Base-by-base conservation (phyloP, 1,140 invertebrate species). In the Bombus ignitus region DNA sequence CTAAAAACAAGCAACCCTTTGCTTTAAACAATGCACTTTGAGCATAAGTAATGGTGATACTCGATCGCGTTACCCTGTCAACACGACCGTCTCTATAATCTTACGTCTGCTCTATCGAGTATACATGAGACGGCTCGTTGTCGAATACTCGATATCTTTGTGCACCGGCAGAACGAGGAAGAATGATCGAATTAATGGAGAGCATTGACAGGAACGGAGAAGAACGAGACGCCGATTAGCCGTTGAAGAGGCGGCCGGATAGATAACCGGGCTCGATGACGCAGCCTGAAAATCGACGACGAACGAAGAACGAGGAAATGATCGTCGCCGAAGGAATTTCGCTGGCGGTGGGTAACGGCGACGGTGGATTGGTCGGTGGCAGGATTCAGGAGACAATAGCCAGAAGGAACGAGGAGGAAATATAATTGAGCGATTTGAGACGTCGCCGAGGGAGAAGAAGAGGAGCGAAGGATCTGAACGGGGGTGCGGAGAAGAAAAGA, bases 371-470 rank as follows among this genome's bases (percentile, higher is more conserved):
- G 87, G 76, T 83, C 81, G 86, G 76, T 53, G 75, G 89, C 85
- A 84, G 85, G 87, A 90, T 90, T 86, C 87, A 81, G 81, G 83
- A 89, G 88, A 92, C 85, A 92, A 89, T 92, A 39, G 88, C 70
- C 83, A 83, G 89, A 88, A 91, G 90, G 87, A 88, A 89, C 79
- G 88, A 91, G 87, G 91, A 93, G 91, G 87, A 94, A 93, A 92
- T 93, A 94, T 95, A 94, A 95, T 95, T 94, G 94, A 94, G 92
- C 94, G 93, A 94, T 94, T 94, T 93, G 91, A 92, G 92, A 94
- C 90, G 89, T 81, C 88, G 89, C 80, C 81, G 77, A 72, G 88
- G 89, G 65, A 85, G 86, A 87, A 86, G 87, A 86, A 85, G 87
- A 86, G 84, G 80, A 79, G 85, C 78, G 87, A 85, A 88, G 81